Evolutionary conservation across 2,113 vertebrate genomes (phyloP), one percentile per base, ranked within the genome.

Genomic region (Macaca mulatta): DNA sequence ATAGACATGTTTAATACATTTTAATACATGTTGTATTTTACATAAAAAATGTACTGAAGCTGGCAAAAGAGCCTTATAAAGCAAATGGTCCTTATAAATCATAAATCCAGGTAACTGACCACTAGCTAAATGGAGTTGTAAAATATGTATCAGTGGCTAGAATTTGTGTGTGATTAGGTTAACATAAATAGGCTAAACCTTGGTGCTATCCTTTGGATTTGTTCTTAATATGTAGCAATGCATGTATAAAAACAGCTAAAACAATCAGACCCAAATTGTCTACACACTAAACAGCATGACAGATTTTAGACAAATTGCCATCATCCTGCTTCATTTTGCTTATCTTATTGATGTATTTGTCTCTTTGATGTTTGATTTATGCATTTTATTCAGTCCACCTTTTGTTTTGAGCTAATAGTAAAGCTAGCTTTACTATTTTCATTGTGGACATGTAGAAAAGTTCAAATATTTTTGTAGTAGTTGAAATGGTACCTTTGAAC

Each of bases 111-210:
- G 48, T 57, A 94, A 88, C 80, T 89, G 48, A 92, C 17, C 6
- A 25, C 23, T 94, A 90, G 81, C 64, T 79, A 69, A 92, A 32
- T 94, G 81, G 69, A 17, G 11, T 80, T 93, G 57, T 90, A 72
- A 74, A 72, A 88, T 88, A 83, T 61, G 9, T 75, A 89, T 77
- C 23, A 69, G 16, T 75, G n/a, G 14, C 83, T 93, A 87, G 45
- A 90, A 96, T 93, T 89, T 96, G 52, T 16, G 0, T 86, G 35
- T 90, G 75, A 96, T 30, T 84, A 55, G 8, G n/a, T 86, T 87
- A 87, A 57, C 2, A 70, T 57, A 89, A 87, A 67, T 87, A 75
- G 61, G 38, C 13, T 74, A 87, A 83, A 1, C 11, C 4, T 79
- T 80, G 77, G 22, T 79, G 38, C 40, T 82, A 32, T 94, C 86